Percentiles rank a stretch among this genome's conserved stretches.
Conservation (phyloP, 1,140 invertebrate species). For the Parapsyche elsis region DNA sequence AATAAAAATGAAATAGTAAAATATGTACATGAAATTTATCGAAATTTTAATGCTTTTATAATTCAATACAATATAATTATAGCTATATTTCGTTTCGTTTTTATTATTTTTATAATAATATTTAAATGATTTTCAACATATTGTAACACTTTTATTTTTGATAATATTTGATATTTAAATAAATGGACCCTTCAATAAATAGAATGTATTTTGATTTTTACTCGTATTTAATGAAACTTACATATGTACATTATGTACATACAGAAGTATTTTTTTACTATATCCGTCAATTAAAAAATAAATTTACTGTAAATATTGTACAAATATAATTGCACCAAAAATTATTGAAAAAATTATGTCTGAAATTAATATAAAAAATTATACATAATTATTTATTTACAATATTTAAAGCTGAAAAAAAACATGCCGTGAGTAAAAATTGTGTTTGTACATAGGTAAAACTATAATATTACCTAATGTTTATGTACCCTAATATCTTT, state of each 20-base stretch:
- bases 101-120: neutral
- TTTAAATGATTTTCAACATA: conserved; percentile 25
- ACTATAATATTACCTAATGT: neutral
- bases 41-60: too few species aligned
- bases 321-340: neutral
- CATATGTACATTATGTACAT: neutral
- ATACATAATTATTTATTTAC: neutral
- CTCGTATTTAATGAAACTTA: neutral
- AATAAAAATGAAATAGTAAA: too few species aligned
- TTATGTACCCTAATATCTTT: conserved; percentile 20
- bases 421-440: neutral
- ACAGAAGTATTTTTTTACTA: neutral
- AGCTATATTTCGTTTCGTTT: neutral
- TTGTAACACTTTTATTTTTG: neutral
- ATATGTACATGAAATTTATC: too few species aligned
- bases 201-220: neutral
- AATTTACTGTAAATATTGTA: neutral
- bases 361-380: neutral
- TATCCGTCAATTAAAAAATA: neutral
- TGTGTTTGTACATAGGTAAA: neutral
- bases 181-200: conserved; percentile 38
- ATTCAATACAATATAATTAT: neutral
- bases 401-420: neutral
- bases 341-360: neutral
- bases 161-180: conserved; percentile 33